Evolutionary conservation across 2,113 vertebrate species (phyloP).

Genomic region (Sinocyclocheilus anshuiensis): DNA sequence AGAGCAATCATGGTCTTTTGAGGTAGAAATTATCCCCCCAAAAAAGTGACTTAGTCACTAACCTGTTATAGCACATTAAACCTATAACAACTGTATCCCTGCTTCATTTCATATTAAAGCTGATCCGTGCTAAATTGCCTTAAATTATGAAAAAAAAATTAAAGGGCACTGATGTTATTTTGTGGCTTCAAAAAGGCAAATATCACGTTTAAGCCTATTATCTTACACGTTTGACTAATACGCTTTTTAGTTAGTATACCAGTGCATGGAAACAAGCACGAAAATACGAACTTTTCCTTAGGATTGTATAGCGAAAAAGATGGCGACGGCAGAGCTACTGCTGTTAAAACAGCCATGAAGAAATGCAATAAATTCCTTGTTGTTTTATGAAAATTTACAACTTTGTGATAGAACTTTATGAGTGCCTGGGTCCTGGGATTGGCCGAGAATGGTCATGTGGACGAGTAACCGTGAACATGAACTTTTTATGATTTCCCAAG

Average conservation of each 20-base stretch:
- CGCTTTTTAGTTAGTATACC: not conserved
- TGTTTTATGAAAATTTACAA: slow-evolving; percentile 99
- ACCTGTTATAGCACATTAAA: slow-evolving; percentile 19
- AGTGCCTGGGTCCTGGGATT: slow-evolving; percentile 98
- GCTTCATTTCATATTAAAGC: not conserved
- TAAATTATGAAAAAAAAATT: not conserved
- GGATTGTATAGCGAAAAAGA: slow-evolving; percentile 79
- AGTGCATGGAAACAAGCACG: not conserved
- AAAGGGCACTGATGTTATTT: not conserved
- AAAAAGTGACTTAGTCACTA: not conserved
- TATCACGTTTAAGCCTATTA: not conserved
- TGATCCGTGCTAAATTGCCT: not conserved
- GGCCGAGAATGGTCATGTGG: slow-evolving; percentile 99
- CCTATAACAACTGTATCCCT: not conserved
- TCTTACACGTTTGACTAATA: not conserved
- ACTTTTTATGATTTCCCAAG: too few species aligned
- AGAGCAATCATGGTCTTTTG: not conserved
- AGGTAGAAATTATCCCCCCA: not conserved
- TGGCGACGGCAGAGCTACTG: slow-evolving; percentile 76
- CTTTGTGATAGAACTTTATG: slow-evolving; percentile 99
- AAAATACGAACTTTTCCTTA: slow-evolving; percentile 16
- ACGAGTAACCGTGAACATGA: slow-evolving; percentile 60
- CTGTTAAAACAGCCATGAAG: slow-evolving; percentile 90
- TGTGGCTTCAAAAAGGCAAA: not conserved
- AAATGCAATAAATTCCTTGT: slow-evolving; percentile 99